phyloP scores from a whole-genome alignment of 2,797 vertebrate species.

The Bradypodion ventrale region DNA sequence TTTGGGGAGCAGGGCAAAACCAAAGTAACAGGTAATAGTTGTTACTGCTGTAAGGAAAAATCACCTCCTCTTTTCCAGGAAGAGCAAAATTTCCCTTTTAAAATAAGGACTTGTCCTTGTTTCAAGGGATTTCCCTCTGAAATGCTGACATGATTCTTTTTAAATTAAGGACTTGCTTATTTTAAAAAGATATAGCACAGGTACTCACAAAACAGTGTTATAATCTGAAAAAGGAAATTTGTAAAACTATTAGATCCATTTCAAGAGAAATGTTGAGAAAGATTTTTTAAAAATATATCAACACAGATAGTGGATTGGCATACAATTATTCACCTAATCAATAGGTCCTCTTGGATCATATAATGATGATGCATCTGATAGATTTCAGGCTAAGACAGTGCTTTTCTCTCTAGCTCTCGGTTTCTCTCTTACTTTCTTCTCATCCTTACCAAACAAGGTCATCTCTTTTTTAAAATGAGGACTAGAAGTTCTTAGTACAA shows the following conservation, averaged over 20 bases:
- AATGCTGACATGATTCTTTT: conserved; percentile 53
- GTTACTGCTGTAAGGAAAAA: conserved; percentile 66
- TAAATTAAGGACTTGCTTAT: conserved; percentile 56
- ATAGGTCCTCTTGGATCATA: conserved; percentile 68
- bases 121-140: conserved; percentile 55
- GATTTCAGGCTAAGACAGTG: conserved; percentile 66
- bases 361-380: conserved; percentile 64
- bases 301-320: conserved; percentile 61
- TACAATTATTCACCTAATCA: conserved; percentile 67
- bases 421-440: conserved; percentile 30
- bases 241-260: conserved; percentile 65
- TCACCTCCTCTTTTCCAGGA: conserved; percentile 26
- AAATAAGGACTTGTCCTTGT: conserved; percentile 44
- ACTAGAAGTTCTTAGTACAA: conserved; percentile 74
- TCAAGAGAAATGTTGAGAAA: conserved; percentile 67
- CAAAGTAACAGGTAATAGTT: conserved; percentile 55
- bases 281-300: conserved; percentile 66
- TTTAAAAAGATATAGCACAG: conserved; percentile 63
- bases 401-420: conserved; percentile 42
- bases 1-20: conserved; percentile 68
- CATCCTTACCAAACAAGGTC: conserved; percentile 70
- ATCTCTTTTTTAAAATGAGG: conserved; percentile 70
- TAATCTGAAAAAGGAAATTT: conserved; percentile 54
- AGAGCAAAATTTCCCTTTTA: conserved; percentile 62
- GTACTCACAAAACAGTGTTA: conserved; percentile 51